Conservation (phyloP, 2,113 vertebrate genomes). For the Romanogobio albipinnatus region DNA sequence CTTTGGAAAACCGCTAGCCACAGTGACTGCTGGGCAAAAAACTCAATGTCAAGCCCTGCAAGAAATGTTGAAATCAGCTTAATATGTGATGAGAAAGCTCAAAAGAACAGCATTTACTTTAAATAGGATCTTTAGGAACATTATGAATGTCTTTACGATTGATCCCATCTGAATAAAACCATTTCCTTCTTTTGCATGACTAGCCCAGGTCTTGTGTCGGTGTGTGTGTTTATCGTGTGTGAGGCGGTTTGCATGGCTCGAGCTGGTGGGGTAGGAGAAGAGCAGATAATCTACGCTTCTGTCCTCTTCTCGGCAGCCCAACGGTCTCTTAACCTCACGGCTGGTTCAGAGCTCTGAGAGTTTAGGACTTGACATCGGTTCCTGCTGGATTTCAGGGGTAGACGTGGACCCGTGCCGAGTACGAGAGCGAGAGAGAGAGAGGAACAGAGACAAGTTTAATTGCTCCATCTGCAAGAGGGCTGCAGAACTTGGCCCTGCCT, state of each 20-base stretch:
- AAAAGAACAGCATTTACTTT: no score
- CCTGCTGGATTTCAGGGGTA: constrained; percentile 43
- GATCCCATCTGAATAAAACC: neutral
- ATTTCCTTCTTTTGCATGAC: neutral
- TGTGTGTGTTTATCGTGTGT: neutral
- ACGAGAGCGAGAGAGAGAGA: constrained; percentile 11
- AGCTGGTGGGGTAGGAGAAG: constrained; percentile 17
- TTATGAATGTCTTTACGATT: no score
- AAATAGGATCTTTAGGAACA: no score
- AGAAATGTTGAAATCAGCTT: neutral
- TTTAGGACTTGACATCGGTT: constrained; percentile 37
- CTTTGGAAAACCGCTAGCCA: no score
- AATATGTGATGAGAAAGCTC: neutral
- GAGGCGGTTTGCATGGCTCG: constrained; percentile 1
- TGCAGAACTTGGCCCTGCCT: constrained; percentile 58
- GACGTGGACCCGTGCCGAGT: constrained; percentile 39
- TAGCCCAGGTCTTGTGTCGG: neutral
- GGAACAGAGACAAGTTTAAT: constrained; percentile 51
- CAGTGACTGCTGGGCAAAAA: no score
- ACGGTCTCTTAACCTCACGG: constrained; percentile 37
- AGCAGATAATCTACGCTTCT: constrained; percentile 28
- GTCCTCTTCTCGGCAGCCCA: constrained; percentile 2
- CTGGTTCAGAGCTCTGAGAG: constrained; percentile 35
- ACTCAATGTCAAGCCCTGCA: no score
- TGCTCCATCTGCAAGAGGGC: constrained; percentile 57